Percentiles rank a stretch among this genome's conserved stretches.
Conservation (phyloP, 2,113 vertebrate species). For the Phalacrocorax aristotelis region DNA sequence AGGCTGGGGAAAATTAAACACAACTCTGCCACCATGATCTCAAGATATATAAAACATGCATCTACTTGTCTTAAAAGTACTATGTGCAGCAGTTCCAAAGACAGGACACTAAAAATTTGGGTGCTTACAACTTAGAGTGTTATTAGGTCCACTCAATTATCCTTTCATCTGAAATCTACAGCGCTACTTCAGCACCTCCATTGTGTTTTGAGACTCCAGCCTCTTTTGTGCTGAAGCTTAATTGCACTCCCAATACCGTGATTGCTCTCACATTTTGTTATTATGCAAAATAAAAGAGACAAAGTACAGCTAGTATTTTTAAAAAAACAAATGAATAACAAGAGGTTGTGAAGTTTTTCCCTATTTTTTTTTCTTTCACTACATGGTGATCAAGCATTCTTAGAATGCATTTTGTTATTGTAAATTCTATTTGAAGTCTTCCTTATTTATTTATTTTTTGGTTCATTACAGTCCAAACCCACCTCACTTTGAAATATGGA, state of each 20-base stretch:
- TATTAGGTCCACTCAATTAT: neutral
- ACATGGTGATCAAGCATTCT: neutral
- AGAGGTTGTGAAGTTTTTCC: neutral
- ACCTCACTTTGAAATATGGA: neutral
- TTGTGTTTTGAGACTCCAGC: neutral
- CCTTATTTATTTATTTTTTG: neutral
- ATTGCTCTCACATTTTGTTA: slow-evolving; percentile 9
- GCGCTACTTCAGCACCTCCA: neutral
- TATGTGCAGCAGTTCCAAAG: neutral
- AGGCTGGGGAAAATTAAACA: neutral
- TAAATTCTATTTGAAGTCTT: slow-evolving; percentile 1
- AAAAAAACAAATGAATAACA: slow-evolving; percentile 15
- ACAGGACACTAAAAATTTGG: neutral
- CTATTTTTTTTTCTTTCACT: neutral
- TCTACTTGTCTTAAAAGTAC: neutral
- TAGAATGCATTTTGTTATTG: neutral
- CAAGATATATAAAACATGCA: neutral
- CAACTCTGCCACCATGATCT: neutral
- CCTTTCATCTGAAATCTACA: neutral
- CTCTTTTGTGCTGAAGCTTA: slow-evolving; percentile 10
- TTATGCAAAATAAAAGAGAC: slow-evolving; percentile 15
- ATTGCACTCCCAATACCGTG: neutral
- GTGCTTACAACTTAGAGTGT: neutral
- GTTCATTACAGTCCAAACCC: neutral
- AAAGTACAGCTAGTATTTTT: neutral